Percentiles rank a stretch among this genome's conserved stretches.
Conservation (phyloP, 2,113 vertebrate genomes). For the Notothenia coriiceps region DNA sequence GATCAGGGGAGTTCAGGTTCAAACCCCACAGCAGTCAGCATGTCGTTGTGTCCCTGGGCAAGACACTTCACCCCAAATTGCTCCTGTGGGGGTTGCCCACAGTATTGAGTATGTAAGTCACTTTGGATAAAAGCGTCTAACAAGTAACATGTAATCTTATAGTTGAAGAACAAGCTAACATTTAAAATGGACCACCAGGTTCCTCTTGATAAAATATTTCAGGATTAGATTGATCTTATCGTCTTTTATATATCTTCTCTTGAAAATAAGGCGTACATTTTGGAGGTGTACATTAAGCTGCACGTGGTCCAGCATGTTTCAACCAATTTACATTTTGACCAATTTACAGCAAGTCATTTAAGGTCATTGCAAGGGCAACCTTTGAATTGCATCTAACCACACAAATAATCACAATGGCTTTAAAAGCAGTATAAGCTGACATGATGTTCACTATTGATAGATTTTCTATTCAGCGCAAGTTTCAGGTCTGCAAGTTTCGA, state of each 20-base stretch:
- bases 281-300: background rate
- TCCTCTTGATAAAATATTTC: background rate
- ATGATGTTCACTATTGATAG: background rate
- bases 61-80: too few species aligned
- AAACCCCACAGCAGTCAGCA: too few species aligned
- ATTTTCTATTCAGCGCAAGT: conserved; percentile 26
- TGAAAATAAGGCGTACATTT: background rate
- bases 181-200: background rate
- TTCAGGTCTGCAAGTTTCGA: conserved; percentile 34
- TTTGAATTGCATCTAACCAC: background rate
- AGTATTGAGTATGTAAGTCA: too few species aligned
- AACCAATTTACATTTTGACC: background rate
- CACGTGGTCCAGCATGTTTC: background rate
- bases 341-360: too few species aligned
- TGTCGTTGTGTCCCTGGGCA: too few species aligned
- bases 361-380: background rate
- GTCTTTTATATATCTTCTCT: background rate
- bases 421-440: background rate
- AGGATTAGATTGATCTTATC: background rate
- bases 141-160: background rate
- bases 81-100: too few species aligned
- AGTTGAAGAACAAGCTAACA: background rate
- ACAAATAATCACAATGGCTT: background rate
- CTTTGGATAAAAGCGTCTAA: too few species aligned
- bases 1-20: too few species aligned